Evolutionary conservation across 2,113 vertebrate genomes (phyloP), one percentile per base, ranked within the genome.

Genomic region (Jacana jacana): DNA sequence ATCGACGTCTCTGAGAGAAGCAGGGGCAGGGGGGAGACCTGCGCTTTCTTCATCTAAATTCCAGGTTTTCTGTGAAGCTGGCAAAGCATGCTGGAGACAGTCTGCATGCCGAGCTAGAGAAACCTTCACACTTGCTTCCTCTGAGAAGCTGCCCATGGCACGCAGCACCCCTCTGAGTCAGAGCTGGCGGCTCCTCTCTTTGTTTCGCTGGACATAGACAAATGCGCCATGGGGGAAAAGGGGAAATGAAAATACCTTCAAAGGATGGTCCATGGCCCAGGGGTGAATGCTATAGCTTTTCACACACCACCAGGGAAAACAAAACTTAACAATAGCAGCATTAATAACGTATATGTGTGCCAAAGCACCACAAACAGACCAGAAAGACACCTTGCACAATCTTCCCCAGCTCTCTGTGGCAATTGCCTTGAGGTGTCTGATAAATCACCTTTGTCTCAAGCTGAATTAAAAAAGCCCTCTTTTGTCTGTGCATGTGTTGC

Each of bases 111-210:
- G 0, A 69, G 63, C 2, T 9, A 52, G 60, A 68, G 77, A 75
- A 90, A 49, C n/a, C 11, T 39, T 92, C 63, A 61, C 37, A 19
- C 61, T 76, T 2, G 0, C 70, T 91, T 81, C 65, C 73, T 81
- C 82, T 78, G 83, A 69, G 69, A 68, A 48, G 76, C 57, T 92
- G 90, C 69, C 63, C 27, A 49, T 91, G 86, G 86, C 77, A 95
- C 65, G 57, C 52, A 82, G 69, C 65, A 30, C 46, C 44, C 39
- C 37, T 65, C 83, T 92, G 95, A 96, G 66, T 94, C 95, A 95
- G 73, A 93, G 81, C 81, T 73, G 85, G 66, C 10, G 19, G 66
- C 71, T 85, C 51, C 54, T 55, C 63, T 40, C 9, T 42, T 60
- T 63, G 22, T 81, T 81, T 75, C 2, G 0, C 49, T 69, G 92